These are phyloP conservation scores for Enhydra lutris DNA, from an alignment of 2,113 vertebrate species.

Conservation along the genomic window DNA sequence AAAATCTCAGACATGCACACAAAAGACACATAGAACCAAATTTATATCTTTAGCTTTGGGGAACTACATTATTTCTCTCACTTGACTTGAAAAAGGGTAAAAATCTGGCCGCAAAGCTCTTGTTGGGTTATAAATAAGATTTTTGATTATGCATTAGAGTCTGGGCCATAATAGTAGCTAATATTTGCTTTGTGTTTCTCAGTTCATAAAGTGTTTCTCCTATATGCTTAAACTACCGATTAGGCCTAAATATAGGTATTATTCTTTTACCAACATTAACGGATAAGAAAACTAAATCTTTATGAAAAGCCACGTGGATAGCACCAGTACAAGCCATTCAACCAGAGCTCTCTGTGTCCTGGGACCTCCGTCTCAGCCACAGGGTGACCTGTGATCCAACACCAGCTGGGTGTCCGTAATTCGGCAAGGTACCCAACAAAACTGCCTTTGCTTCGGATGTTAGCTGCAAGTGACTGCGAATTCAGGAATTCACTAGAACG, in stretches of 20 bases:
- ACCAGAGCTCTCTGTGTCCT: not conserved
- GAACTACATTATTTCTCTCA: conserved; percentile 61
- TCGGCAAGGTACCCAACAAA: not conserved
- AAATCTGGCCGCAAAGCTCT: conserved; percentile 42
- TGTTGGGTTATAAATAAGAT: conserved; percentile 23
- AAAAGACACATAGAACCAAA: conserved; percentile 52
- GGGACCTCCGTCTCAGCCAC: not conserved
- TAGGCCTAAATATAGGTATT: not conserved
- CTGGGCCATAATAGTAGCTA: conserved; percentile 29
- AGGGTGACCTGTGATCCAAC: not conserved
- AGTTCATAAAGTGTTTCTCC: not conserved
- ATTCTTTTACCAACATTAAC: not conserved
- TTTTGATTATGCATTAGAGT: conserved; percentile 35
- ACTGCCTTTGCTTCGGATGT: not conserved
- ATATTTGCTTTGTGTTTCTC: conserved; percentile 18
- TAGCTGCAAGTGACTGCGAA: not conserved
- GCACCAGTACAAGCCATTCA: not conserved
- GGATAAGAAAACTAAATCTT: not conserved
- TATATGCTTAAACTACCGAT: not conserved
- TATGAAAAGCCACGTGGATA: not conserved
- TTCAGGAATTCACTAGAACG: not conserved
- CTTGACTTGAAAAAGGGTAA: conserved; percentile 46
- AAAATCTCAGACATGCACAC: conserved; percentile 55
- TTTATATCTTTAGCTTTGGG: conserved; percentile 63
- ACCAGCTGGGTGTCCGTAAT: not conserved